phyloP scores from a whole-genome alignment of 2,797 vertebrate species.

The Anableps anableps region DNA sequence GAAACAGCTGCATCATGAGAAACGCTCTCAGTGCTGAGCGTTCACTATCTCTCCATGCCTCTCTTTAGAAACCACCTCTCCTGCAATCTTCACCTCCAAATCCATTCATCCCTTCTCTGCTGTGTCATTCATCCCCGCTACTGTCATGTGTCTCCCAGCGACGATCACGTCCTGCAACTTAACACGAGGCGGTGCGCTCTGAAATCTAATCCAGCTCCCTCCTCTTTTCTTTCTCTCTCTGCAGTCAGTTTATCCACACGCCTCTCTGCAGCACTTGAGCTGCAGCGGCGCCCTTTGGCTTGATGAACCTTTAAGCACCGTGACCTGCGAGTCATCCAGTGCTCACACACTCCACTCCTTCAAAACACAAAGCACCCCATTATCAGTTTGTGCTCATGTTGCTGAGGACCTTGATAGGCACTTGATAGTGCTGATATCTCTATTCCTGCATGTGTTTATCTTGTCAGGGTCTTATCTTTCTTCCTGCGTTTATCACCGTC shows the following conservation, averaged over 20 bases:
- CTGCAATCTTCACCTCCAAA: conserved; percentile 11
- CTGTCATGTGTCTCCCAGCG: too few relatives aligned
- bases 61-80: too few relatives aligned
- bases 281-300: neutral
- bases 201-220: neutral
- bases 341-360: conserved; percentile 35
- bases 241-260: neutral
- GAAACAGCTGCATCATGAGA: conserved; percentile 68
- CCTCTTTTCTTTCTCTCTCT: neutral
- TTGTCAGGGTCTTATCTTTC: neutral
- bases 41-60: neutral
- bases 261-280: neutral
- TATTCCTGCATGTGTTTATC: neutral
- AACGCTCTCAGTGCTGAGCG: conserved; percentile 23
- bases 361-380: conserved; percentile 19
- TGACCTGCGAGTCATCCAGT: conserved; percentile 35
- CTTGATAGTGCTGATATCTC: neutral
- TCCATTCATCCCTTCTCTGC: conserved; percentile 19
- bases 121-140: conserved; percentile 5
- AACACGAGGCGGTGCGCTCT: neutral
- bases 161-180: neutral
- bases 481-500: neutral
- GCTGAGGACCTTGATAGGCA: neutral
- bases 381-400: neutral
- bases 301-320: conserved; percentile 57